A percentile compares a stretch with the other conserved stretches of the same genome.
phyloP scores from a whole-genome alignment of 1,140 invertebrate species.

The Drosophila nikananu region DNA sequence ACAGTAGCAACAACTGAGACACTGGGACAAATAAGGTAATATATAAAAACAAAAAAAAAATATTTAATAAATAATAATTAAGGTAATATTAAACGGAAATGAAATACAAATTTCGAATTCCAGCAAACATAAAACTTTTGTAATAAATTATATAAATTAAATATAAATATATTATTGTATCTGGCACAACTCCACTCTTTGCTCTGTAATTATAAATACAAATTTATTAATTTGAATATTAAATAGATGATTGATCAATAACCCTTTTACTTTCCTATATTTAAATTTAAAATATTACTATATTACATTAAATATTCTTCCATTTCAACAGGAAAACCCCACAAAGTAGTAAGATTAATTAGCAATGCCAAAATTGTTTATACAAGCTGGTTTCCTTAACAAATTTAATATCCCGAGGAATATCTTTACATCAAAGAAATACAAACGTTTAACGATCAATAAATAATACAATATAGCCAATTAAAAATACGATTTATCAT shows the following conservation, averaged over 20 bases:
- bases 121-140: too few relatives aligned
- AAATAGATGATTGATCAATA: background rate
- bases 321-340: background rate
- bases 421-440: background rate
- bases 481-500: background rate
- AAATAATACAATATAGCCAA: background rate
- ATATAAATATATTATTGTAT: too few relatives aligned
- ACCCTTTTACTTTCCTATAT: too few relatives aligned
- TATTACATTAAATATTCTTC: background rate
- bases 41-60: too few relatives aligned
- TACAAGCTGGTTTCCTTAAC: background rate
- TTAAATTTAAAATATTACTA: background rate
- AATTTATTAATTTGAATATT: too few relatives aligned
- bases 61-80: background rate
- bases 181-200: too few relatives aligned
- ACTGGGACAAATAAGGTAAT: background rate
- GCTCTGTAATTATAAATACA: too few relatives aligned
- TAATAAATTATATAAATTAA: too few relatives aligned
- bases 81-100: too few relatives aligned
- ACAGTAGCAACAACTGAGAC: slow-evolving; percentile 32
- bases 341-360: background rate
- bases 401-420: background rate
- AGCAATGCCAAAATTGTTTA: background rate
- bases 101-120: too few relatives aligned
- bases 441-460: slow-evolving; percentile 1